A percentile compares a stretch with the other conserved stretches of the same genome.
Evolutionary conservation across 1,140 invertebrate species (phyloP).

Genomic region (Bathynomus jamesi): DNA sequence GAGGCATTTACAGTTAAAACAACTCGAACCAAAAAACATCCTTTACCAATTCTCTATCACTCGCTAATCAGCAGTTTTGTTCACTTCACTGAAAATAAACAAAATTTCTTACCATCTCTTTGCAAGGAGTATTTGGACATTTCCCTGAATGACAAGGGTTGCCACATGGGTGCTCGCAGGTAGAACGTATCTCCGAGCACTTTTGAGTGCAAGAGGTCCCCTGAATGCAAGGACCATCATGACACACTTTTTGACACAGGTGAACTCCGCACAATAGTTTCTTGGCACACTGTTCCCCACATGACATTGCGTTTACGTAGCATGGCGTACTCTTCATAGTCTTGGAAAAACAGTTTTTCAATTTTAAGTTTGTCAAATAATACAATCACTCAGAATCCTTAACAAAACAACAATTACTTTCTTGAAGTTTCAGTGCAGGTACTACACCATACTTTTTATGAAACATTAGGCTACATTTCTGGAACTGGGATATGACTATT

Average conservation of each 20-base stretch:
- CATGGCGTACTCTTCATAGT: constrained; percentile 71
- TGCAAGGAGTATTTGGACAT: constrained; percentile 62
- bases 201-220: constrained; percentile 64
- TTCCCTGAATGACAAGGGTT: constrained; percentile 63
- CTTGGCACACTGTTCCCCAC: constrained; percentile 75
- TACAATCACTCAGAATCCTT: neutral
- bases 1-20: neutral
- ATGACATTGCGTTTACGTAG: constrained; percentile 77
- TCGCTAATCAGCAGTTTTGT: no score
- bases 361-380: no score
- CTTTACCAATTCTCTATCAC: no score
- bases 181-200: constrained; percentile 56
- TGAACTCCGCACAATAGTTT: constrained; percentile 67
- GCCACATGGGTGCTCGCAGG: constrained; percentile 74
- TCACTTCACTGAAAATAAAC: no score
- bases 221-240: constrained; percentile 57
- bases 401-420: no score
- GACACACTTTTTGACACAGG: constrained; percentile 64
- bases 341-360: constrained; percentile 6
- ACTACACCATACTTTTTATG: no score
- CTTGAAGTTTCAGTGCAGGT: no score
- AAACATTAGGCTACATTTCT: no score
- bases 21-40: no score
- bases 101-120: constrained; percentile 55
- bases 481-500: no score